Conservation (phyloP, 2,113 vertebrate species). For the Dasypus novemcinctus region DNA sequence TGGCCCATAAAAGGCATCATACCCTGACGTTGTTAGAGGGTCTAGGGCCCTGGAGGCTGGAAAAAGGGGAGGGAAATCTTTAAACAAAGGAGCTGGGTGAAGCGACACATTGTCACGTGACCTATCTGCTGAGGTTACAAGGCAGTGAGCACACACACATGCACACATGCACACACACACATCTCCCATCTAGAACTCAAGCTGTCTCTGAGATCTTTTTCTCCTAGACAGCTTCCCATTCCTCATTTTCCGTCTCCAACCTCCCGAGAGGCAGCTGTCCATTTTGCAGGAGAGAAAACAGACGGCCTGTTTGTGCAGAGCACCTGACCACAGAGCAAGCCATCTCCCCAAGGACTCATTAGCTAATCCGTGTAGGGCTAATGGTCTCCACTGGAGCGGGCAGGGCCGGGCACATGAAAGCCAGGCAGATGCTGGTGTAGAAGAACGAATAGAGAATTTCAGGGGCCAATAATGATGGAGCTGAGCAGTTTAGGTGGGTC, state of each 20-base stretch:
- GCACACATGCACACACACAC: fast-evolving
- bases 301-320: not conserved
- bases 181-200: not conserved
- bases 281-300: not conserved
- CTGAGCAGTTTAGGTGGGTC: not conserved
- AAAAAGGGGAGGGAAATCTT: not conserved
- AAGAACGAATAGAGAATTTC: not conserved
- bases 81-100: conserved; percentile 6
- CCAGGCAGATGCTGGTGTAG: not conserved
- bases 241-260: not conserved
- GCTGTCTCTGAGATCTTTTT: not conserved
- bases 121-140: not conserved
- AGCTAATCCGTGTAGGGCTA: not conserved
- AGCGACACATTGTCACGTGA: not conserved
- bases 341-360: no score
- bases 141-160: no score
- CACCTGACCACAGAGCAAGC: not conserved
- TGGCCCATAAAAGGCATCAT: conserved; percentile 29
- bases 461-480: not conserved
- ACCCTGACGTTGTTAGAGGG: not conserved
- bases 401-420: not conserved
- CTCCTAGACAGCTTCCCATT: not conserved
- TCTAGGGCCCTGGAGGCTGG: not conserved
- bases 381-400: not conserved
- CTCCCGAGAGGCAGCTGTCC: not conserved